Evolutionary conservation across 2,797 vertebrate species (phyloP).

Genomic region (Oophaga sylvatica): DNA sequence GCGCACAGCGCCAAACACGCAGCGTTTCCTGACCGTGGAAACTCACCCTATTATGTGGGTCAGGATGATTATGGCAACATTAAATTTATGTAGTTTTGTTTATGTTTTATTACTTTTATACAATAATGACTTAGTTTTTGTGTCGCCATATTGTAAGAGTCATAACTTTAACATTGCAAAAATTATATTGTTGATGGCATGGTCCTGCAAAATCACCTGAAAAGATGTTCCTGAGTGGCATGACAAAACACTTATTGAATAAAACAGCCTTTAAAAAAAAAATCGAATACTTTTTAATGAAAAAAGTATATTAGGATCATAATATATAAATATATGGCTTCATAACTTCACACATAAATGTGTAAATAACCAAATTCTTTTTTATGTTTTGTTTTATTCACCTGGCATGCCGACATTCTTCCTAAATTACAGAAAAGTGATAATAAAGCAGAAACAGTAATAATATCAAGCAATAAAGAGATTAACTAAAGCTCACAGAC

Average conservation of each 20-base stretch:
- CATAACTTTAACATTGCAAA: not conserved
- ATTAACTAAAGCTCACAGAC: conserved; percentile 10
- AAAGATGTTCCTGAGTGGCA: not conserved
- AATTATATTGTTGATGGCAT: not conserved
- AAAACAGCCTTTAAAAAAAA: not conserved
- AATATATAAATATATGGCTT: not conserved
- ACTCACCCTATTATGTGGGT: too few relatives aligned
- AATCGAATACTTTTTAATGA: not conserved
- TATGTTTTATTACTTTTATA: too few relatives aligned
- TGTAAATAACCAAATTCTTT: not conserved
- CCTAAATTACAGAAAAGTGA: conserved; percentile 9
- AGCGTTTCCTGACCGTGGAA: too few relatives aligned
- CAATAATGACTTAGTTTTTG: too few relatives aligned
- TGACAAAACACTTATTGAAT: not conserved
- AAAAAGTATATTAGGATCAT: not conserved
- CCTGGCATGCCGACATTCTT: not conserved
- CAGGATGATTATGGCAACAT: too few relatives aligned
- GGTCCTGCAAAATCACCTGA: not conserved
- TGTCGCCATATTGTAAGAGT: too few relatives aligned
- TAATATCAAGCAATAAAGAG: conserved; percentile 26
- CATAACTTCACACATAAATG: not conserved
- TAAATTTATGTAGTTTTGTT: too few relatives aligned
- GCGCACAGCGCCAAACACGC: too few relatives aligned
- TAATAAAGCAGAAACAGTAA: conserved; percentile 38
- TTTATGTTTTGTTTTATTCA: conserved; percentile 27